Base-by-base conservation (phyloP, 2,113 vertebrate genomes). In the Thryonomys swinderianus region DNA sequence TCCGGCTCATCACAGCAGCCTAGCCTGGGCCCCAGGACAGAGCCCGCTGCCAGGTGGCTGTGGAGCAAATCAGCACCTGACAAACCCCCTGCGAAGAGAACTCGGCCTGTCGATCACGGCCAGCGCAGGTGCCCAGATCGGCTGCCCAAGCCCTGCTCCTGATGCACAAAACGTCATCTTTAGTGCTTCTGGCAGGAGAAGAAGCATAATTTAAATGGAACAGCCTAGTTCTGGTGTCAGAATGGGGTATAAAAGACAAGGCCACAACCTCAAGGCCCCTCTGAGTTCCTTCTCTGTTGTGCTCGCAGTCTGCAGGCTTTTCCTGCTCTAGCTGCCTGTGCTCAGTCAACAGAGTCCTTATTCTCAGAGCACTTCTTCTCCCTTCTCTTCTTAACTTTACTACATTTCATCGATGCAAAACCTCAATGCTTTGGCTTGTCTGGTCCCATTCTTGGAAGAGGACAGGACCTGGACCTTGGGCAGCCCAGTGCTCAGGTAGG, bases 71-170 rank as follows among this genome's bases (percentile, higher is more conserved):
- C 2, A 45, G 40, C 14, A 12, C 71, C 25, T 13, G 2, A 7
- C 71, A 42, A 13, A 23, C 40, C 23, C 12, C 2, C 71, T 73
- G 40, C 45, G 21, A 45, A 74, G 13, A 45, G 40, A 40, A 2
- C 40, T 7, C 13, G 23, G 27, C 2, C 40, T 45, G 23, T 74
- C 40, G 16, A 25, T 74, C 71, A 13, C 10, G 25, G 71, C 71
- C 25, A 27, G 23, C 2, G 16, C 5, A 7, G 25, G 2, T 1
- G 71, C 13, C 10, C 3, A 16, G 42, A 45, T 27, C 25, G 3
- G 42, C 12, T 27, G 45, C 42, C n/a, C 71, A 13, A 45, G 25
- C 71, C 25, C 13, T 17, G 42, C 42, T 7, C 25, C 25, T 69
- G 13, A 48, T 25, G 7, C 42, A 12, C 40, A 30, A 42, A 30